A percentile compares a stretch with the other conserved stretches of the same genome.
phyloP scores from a whole-genome alignment of 23 tunicate species.

The Halocynthia aurantium region DNA sequence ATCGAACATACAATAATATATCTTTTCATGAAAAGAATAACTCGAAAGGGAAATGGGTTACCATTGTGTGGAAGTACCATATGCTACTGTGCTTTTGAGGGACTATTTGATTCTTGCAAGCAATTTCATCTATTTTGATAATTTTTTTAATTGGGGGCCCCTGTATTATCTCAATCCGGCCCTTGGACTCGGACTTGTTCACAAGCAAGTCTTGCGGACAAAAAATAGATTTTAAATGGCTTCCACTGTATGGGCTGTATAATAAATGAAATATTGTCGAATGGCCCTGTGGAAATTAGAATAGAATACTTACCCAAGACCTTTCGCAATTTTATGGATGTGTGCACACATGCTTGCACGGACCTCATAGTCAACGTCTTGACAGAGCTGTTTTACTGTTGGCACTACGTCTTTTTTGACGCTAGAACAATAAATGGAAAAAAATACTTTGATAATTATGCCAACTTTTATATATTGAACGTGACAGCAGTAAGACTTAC shows the following conservation, averaged over 20 bases:
- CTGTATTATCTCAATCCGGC: too few relatives aligned
- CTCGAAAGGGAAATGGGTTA: background rate
- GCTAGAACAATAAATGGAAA: constrained; percentile 16
- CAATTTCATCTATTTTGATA: background rate
- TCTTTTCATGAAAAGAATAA: background rate
- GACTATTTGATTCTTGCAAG: background rate
- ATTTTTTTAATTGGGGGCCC: too few relatives aligned
- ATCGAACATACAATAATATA: background rate
- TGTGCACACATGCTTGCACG: constrained; percentile 74
- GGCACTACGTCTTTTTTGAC: constrained; percentile 79
- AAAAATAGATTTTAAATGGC: background rate
- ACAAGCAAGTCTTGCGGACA: background rate
- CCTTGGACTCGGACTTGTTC: background rate
- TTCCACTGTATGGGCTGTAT: background rate
- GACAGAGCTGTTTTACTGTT: constrained; percentile 68
- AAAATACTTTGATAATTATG: background rate
- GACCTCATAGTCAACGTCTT: constrained; percentile 86
- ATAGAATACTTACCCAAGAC: constrained; percentile 51
- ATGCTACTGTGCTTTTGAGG: too few relatives aligned
- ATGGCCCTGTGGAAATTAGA: too few relatives aligned
- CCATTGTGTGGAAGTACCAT: background rate
- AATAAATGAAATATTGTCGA: too few relatives aligned
- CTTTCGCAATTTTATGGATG: constrained; percentile 45
- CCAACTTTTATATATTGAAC: background rate
- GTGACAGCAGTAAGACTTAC: constrained; percentile 23